Conservation (phyloP, 2,888 invertebrate species). For the Saturnia japonica region DNA sequence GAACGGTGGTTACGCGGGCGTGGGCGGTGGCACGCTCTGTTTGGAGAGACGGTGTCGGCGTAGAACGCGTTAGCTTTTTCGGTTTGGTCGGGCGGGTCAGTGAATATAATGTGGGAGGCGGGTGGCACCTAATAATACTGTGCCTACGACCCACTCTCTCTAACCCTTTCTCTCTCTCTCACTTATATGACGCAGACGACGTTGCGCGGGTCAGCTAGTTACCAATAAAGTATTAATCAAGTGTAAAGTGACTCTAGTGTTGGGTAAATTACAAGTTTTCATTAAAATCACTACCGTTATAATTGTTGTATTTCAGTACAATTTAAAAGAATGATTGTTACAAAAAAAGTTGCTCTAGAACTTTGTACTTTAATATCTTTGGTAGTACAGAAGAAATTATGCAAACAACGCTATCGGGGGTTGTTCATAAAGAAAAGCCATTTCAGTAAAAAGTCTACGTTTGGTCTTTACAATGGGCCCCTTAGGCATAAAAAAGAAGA, state of each 20-base stretch:
- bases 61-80: too few species aligned
- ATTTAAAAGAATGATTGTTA: neutral
- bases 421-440: neutral
- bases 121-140: too few species aligned
- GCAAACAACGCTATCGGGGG: neutral
- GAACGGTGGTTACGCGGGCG: too few species aligned
- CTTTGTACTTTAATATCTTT: neutral
- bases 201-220: too few species aligned
- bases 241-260: neutral
- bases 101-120: too few species aligned
- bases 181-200: too few species aligned
- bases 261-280: neutral
- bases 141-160: too few species aligned
- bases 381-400: neutral
- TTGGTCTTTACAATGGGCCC: neutral
- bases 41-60: too few species aligned
- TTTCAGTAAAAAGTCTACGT: neutral
- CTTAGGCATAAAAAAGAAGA: neutral
- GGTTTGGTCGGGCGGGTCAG: too few species aligned
- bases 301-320: neutral
- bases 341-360: neutral
- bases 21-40: too few species aligned
- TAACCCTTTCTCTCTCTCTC: too few species aligned
- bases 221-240: too few species aligned
- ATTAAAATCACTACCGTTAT: neutral